These are phyloP conservation scores for Andrena cerasifolii DNA, from an alignment of 1,140 invertebrate genomes.

Conservation along the genomic window DNA sequence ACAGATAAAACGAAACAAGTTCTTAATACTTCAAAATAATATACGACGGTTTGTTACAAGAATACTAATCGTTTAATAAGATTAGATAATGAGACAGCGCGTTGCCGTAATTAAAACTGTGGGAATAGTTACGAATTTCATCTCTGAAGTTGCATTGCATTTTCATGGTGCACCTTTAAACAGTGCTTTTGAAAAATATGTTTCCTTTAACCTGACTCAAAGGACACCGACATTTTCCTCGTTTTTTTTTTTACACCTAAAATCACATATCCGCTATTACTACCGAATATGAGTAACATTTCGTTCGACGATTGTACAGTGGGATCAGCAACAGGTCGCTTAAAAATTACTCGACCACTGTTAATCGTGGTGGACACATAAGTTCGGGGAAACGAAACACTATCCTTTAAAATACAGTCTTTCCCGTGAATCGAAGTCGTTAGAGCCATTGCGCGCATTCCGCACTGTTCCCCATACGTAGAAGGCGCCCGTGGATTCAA, in stretches of 20 bases:
- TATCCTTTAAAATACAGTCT: constrained; percentile 33
- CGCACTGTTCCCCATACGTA: neutral
- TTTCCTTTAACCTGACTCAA: constrained; percentile 18
- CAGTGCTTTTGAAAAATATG: neutral
- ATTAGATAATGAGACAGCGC: too few relatives aligned
- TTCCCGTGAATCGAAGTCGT: constrained; percentile 6
- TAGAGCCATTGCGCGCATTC: neutral
- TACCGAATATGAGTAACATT: constrained; percentile 41
- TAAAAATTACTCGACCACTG: constrained; percentile 32
- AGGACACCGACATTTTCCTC: constrained; percentile 3
- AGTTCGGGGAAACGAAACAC: neutral
- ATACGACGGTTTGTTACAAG: too few relatives aligned
- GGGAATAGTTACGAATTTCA: neutral
- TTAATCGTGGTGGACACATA: neutral
- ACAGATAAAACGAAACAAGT: too few relatives aligned
- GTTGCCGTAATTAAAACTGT: neutral
- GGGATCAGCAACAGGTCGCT: neutral
- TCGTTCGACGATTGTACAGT: neutral
- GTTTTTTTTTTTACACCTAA: constrained; percentile 26
- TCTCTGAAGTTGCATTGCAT: neutral
- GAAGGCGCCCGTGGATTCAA: constrained; percentile 1
- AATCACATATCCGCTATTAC: constrained; percentile 46
- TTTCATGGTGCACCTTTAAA: neutral
- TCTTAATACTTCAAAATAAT: too few relatives aligned
- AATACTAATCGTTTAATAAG: too few relatives aligned